Percentiles rank a stretch among this genome's conserved stretches.
Evolutionary conservation across 2,797 vertebrate genomes (phyloP).

Genomic region (Scomberomorus guttatus): DNA sequence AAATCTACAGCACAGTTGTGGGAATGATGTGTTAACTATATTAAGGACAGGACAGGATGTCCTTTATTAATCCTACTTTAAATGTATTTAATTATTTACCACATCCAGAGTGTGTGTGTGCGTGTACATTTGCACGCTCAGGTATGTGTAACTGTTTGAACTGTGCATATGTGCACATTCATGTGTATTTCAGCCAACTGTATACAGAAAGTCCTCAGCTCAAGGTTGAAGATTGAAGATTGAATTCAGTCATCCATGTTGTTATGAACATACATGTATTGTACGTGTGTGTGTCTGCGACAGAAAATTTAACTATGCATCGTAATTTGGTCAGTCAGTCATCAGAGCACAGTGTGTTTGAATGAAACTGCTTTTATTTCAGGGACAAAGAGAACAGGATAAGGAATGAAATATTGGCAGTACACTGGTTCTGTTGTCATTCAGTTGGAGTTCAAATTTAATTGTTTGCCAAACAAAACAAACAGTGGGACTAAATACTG

Average conservation of each 20-base stretch:
- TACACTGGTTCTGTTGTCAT: slow-evolving; percentile 5
- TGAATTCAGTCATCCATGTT: background rate
- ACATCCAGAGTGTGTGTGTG: background rate
- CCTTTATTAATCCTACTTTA: background rate
- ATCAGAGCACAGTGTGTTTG: slow-evolving; percentile 1
- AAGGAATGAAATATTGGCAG: slow-evolving; percentile 25
- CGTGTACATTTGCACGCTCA: too few relatives aligned
- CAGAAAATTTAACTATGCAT: too few relatives aligned
- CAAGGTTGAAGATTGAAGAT: background rate
- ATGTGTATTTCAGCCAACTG: background rate
- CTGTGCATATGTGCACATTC: background rate
- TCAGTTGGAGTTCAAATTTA: slow-evolving; percentile 10
- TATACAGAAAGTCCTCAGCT: background rate
- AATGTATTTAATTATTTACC: background rate
- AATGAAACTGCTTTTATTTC: slow-evolving; percentile 19
- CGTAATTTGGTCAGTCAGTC: background rate
- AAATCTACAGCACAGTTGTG: background rate
- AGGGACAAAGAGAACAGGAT: slow-evolving; percentile 19
- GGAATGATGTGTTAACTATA: background rate
- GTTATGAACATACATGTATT: background rate
- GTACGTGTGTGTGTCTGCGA: background rate
- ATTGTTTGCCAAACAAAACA: slow-evolving; percentile 38
- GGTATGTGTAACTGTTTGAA: background rate
- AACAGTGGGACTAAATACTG: slow-evolving; percentile 1
- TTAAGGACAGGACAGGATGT: background rate